Evolutionary conservation across 1,140 invertebrate species (phyloP).

Genomic region (Andricus grossulariae): DNA sequence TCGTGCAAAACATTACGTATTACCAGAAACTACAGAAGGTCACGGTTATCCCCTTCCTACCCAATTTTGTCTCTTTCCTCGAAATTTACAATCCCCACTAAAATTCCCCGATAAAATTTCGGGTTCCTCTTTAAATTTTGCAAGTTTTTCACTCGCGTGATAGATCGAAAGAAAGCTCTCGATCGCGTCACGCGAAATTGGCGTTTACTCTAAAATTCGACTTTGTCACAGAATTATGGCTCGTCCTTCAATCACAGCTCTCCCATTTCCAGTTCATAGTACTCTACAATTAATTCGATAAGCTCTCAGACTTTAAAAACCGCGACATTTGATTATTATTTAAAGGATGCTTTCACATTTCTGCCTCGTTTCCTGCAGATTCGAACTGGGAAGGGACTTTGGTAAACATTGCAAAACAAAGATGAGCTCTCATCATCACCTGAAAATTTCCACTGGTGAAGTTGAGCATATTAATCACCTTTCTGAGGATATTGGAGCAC

Average conservation of each 20-base stretch:
- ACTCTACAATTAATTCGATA: not conserved
- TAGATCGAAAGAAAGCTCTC: not conserved
- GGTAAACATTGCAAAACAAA: constrained; percentile 31
- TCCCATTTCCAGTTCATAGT: not conserved
- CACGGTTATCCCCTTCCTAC: not conserved
- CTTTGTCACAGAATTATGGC: not conserved
- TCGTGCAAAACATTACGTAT: not conserved
- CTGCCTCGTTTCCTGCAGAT: not conserved
- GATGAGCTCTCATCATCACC: constrained; percentile 65
- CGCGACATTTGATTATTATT: not conserved
- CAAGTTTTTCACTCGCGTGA: too few relatives aligned
- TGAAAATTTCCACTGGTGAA: constrained; percentile 64
- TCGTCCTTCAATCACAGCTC: constrained; percentile 1
- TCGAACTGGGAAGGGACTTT: not conserved
- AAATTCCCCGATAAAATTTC: too few relatives aligned
- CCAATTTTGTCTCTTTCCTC: too few relatives aligned
- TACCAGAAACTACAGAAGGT: not conserved
- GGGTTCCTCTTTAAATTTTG: too few relatives aligned
- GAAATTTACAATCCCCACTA: too few relatives aligned
- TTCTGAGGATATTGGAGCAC: constrained; percentile 87
- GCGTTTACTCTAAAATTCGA: not conserved
- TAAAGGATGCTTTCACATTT: not conserved
- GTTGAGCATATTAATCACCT: constrained; percentile 71
- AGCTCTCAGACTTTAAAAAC: too few relatives aligned
- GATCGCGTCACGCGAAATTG: constrained; percentile 8